These are phyloP conservation scores for Archivesica marissinica DNA, from an alignment of 1,140 invertebrate genomes.

Conservation along the genomic window DNA sequence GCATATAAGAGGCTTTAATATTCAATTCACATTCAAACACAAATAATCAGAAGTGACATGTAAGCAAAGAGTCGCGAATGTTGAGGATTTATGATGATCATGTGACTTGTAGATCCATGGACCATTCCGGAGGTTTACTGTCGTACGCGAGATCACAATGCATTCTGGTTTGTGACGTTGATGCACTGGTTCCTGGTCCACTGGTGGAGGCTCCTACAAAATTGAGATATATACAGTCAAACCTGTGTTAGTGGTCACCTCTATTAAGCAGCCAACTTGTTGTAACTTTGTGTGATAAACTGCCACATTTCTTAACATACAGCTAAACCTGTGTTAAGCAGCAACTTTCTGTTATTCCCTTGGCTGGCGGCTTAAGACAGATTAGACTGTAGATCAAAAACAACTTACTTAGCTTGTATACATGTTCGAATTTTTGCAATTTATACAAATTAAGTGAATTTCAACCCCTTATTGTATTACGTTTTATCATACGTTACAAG, in stretches of 20 bases:
- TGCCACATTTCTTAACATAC: not conserved
- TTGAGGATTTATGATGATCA: conserved; percentile 82
- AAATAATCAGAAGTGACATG: not conserved
- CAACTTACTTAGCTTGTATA: not conserved
- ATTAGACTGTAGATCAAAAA: not conserved
- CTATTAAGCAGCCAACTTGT: too few species aligned
- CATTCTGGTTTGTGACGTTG: not conserved
- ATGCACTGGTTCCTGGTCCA: not conserved
- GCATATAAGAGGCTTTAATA: not conserved
- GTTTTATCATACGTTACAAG: too few species aligned
- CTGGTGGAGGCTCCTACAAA: conserved; percentile 33
- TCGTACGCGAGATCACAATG: conserved; percentile 61
- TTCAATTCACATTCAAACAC: not conserved
- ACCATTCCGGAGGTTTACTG: conserved; percentile 77
- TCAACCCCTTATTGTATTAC: not conserved
- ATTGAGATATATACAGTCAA: too few species aligned
- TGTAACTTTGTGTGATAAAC: too few species aligned
- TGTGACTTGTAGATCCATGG: conserved; percentile 77
- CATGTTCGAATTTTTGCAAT: not conserved
- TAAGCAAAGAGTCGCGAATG: not conserved
- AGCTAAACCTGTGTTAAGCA: too few species aligned
- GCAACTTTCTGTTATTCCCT: too few species aligned
- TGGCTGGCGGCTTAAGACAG: too few species aligned
- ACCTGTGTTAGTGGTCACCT: too few species aligned
- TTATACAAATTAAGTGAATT: not conserved